These are phyloP conservation scores for Nephrotoma flavescens DNA, from an alignment of 2,888 invertebrate genomes.

Conservation along the genomic window DNA sequence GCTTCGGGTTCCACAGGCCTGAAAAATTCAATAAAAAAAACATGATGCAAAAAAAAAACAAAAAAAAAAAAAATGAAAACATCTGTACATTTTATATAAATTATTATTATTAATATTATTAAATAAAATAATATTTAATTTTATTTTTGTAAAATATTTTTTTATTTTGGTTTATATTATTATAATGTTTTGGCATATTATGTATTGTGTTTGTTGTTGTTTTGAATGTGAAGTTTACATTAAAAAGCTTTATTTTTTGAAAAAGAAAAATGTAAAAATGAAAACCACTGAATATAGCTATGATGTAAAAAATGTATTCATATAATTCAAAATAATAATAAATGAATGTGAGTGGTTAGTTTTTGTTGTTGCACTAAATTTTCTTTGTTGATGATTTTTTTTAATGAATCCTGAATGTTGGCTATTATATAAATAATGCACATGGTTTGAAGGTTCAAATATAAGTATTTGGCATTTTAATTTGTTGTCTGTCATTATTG, in stretches of 20 bases:
- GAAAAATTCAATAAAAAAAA: conserved; percentile 45
- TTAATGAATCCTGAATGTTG: background rate
- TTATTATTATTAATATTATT: background rate
- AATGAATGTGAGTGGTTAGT: background rate
- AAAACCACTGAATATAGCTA: background rate
- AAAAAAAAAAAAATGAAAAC: background rate
- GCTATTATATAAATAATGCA: background rate
- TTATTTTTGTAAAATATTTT: conserved; percentile 7
- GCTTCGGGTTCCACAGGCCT: conserved; percentile 79
- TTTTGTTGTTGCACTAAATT: background rate
- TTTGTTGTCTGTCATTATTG: background rate
- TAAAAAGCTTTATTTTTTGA: background rate
- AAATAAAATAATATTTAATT: background rate
- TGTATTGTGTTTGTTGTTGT: background rate
- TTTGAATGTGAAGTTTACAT: background rate
- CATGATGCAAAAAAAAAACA: conserved; percentile 9
- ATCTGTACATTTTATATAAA: background rate
- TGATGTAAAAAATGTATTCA: background rate
- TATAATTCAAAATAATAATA: conserved; percentile 5
- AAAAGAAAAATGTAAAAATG: background rate
- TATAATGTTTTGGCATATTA: conserved; percentile 3
- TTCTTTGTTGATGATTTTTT: background rate
- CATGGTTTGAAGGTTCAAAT: background rate
- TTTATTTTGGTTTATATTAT: conserved; percentile 11
- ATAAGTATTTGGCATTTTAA: background rate